phyloP scores from a whole-genome alignment of 2,797 vertebrate species.

The Cuniculus paca region DNA sequence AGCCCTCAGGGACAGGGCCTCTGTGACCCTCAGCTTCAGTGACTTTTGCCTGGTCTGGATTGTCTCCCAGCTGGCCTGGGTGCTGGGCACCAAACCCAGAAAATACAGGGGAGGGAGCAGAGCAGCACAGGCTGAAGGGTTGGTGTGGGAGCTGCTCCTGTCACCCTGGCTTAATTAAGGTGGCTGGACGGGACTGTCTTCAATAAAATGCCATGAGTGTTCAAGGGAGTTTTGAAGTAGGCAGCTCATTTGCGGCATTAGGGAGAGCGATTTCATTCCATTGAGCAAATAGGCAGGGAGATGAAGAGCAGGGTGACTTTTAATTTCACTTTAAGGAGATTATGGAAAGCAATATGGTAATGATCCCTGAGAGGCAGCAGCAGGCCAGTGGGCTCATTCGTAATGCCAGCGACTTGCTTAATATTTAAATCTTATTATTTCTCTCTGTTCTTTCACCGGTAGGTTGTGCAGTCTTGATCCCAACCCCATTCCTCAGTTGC shows the following conservation, averaged over 20 bases:
- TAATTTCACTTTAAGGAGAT: slow-evolving; percentile 80
- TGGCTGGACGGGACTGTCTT: slow-evolving; percentile 60
- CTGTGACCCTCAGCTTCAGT: neutral
- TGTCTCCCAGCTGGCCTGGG: neutral
- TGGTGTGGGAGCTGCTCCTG: neutral
- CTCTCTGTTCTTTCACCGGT: slow-evolving; percentile 10
- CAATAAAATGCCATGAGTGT: slow-evolving; percentile 60
- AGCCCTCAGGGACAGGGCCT: neutral
- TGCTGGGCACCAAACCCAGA: neutral
- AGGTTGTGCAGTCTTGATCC: neutral
- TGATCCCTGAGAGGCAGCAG: slow-evolving; percentile 69
- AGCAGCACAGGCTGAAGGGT: neutral
- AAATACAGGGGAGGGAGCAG: neutral
- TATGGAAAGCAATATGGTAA: slow-evolving; percentile 74
- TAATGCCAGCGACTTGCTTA: slow-evolving; percentile 70
- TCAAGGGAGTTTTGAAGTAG: slow-evolving; percentile 70
- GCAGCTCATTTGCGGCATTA: slow-evolving; percentile 70
- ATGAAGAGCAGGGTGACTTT: slow-evolving; percentile 79
- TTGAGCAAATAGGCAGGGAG: slow-evolving; percentile 74
- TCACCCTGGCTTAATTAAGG: slow-evolving; percentile 72
- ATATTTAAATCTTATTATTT: slow-evolving; percentile 67
- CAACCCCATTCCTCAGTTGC: neutral
- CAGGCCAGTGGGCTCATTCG: neutral
- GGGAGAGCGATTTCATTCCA: slow-evolving; percentile 70
- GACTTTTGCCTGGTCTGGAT: neutral